Base-by-base conservation (phyloP, 2,888 invertebrate species). In the Acronicta leporina region DNA sequence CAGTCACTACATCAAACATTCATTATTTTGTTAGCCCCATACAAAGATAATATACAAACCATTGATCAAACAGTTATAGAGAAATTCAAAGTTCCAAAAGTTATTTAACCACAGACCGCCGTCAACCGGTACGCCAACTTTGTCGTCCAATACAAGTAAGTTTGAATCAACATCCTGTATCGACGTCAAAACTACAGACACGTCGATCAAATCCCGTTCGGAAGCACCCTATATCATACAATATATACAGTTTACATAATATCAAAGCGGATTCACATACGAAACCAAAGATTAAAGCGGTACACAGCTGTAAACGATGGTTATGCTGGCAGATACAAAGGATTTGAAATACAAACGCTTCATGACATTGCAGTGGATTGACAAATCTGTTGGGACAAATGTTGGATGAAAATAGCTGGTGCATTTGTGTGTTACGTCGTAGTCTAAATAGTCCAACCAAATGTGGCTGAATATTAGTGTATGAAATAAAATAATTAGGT, bases 241-340 rank as follows among this genome's bases (percentile, higher is more conserved):
- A 33, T n/a, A n/a, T 9, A 47, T 15, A 57, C 53, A 33, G 52
- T 25, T 50, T 49, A 30, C 30, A 15, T 40, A 48, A 45, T 41
- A 56, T 50, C 43, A 50, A 54, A 67, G 44, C 41, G 57, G 48
- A 55, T 56, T 56, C 48, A 25, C 20, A 30, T 51, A 48, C 48
- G 25, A 47, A 30, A 46, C 30, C 52, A 62, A 68, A 64, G 76
- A 63, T 73, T 72, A 76, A 76, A 63, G 51, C 52, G 35, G 46
- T 27, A 50, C 43, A 46, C 46, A 14, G 53, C 42, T 44, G 57
- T 57, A 53, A 55, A 55, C 63, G 35, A 63, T 60, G 57, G 50
- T 62, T 54, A 59, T 51, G 55, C 47, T 64, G 68, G 64, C 56
- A 75, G 63, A 58, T 45, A 63, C 50, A 63, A 73, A 64, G 64